Evolutionary conservation across 2,888 invertebrate species (phyloP), one percentile per base, ranked within the genome.

Genomic region (Ennomos erosarius): DNA sequence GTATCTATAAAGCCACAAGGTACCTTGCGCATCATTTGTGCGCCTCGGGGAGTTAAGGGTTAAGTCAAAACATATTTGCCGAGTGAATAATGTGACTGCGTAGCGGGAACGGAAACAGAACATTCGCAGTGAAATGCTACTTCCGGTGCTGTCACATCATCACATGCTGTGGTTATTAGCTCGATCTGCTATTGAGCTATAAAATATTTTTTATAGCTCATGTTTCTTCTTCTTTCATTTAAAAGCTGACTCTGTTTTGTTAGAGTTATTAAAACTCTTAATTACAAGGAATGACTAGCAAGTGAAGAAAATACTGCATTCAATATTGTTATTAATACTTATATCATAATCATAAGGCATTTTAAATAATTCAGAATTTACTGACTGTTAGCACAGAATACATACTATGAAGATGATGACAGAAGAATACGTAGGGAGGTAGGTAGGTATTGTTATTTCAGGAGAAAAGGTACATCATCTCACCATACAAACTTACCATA

Each of bases 11-110:
- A 76, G 58, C 46, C 51, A 11, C 51, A 52, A 44, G 44, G 53
- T 44, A 45, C 44, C 42, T 53, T 39, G 48, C 42, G 52, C 52
- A 47, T 58, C 79, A 75, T 81, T 82, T 80, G 76, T 73, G 75
- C 78, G 79, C 75, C 71, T 69, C 63, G 50, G 58, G 69, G 67
- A 81, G 81, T 87, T 85, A 88, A 85, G 81, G 85, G 75, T 84
- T 70, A 67, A 87, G 91, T 91, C 91, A 90, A 81, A 91, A 90
- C 86, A 89, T 90, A 86, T 87, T 91, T 89, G 88, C 90, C 82
- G 85, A 84, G 84, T 89, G 90, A 91, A 85, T 90, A 87, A 91
- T 90, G 89, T 79, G 76, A 79, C 74, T 79, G 83, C 85, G 78
- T 85, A 72, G 81, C 81, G 73, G 83, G 82, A 72, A 79, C 85